Base-by-base conservation (phyloP, 2,113 vertebrate species). In the Thinocorus orbignyianus region DNA sequence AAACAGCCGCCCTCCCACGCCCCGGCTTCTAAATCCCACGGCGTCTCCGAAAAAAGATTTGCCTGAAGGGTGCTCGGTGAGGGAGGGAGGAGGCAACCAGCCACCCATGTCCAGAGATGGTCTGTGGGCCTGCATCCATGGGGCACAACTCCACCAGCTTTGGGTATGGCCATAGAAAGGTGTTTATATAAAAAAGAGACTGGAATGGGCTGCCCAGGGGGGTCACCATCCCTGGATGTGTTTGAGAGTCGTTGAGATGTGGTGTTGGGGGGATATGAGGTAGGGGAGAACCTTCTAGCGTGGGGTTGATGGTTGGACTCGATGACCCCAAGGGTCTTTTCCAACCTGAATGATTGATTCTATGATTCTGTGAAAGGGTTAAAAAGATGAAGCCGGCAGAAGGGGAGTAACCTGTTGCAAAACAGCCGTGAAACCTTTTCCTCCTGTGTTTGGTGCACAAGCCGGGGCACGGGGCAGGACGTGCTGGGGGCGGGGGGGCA, bases 361-460 rank as follows among this genome's bases (percentile, higher is more conserved):
- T 44, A 44, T 44, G 42, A 44, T 44, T 44, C 42, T 44, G 17
- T 44, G 42, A 44, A 81, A 52, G 49, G 33, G 57, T 76, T 39
- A 42, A 55, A 76, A 54, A 60, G 0, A 35, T 0, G 6, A 87
- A 79, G 52, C 16, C 4, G 13, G 31, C 55, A 60, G 52, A 51
- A 68, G 19, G 25, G 82, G 81, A 68, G 33, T 22, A 83, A 83
- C 17, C 44, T 48, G 41, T 93, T 93, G 82, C 81, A 72, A 88
- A 94, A 93, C 48, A 82, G 44, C 81, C 66, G 26, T 6, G 2
- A 82, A 86, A 81, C 33, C n/a, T 93, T 91, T 90, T 74, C 81
- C 85, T 91, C 61, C 9, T 5, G 60, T 28, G 37, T 44, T 84
- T 39, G 55, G 39, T 66, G 71, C 23, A 10, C 37, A 28, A 17